Evolutionary conservation across 1,140 invertebrate species (phyloP).

Genomic region (Euglossa dilemma): DNA sequence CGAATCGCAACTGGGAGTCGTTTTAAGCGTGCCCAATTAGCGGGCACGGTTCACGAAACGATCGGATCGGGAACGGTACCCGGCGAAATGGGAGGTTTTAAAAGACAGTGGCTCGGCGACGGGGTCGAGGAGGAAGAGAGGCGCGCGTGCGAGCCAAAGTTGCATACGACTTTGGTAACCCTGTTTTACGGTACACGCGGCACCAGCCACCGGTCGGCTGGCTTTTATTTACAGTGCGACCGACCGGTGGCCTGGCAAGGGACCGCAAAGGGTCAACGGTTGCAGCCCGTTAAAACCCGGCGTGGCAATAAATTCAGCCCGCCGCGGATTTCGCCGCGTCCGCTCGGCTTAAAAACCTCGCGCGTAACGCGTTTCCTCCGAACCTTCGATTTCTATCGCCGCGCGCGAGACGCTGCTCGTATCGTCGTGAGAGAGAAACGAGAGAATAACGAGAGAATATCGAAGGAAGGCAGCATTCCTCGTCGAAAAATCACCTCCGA

Average conservation of each 20-base stretch:
- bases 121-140: background rate
- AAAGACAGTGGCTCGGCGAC: background rate
- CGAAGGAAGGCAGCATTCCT: too few species aligned
- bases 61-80: conserved; percentile 5
- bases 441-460: too few species aligned
- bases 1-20: background rate
- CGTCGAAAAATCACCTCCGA: too few species aligned
- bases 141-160: background rate
- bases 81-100: background rate
- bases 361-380: too few species aligned
- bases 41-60: background rate
- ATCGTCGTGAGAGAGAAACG: too few species aligned
- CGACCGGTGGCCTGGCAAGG: conserved; percentile 19
- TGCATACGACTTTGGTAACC: conserved; percentile 34
- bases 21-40: conserved; percentile 11
- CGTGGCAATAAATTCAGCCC: conserved; percentile 30
- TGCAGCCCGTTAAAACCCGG: conserved; percentile 36
- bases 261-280: conserved; percentile 54
- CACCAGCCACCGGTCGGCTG: conserved; percentile 3
- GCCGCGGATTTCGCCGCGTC: conserved; percentile 21
- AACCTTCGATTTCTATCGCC: too few species aligned
- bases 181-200: conserved; percentile 48
- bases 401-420: too few species aligned
- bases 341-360: background rate
- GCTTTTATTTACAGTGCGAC: conserved; percentile 50